Evolutionary conservation across 2,888 invertebrate genomes (phyloP).

Genomic region (Drosophila neotestacea): DNA sequence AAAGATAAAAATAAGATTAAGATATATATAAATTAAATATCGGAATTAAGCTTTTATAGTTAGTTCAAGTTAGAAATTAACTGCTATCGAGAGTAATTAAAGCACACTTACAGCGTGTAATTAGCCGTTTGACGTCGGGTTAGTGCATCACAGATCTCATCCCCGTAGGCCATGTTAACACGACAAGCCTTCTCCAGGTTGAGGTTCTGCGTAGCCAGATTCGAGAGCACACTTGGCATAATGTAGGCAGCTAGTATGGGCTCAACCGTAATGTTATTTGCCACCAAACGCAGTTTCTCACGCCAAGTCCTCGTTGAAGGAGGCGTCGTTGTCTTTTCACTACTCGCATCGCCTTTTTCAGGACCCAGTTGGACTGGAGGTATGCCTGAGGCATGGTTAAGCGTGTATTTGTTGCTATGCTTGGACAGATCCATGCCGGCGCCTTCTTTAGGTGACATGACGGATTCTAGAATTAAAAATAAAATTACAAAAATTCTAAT

Average conservation of each 20-base stretch:
- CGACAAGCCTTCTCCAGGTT: conserved; percentile 95
- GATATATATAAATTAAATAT: too few relatives aligned
- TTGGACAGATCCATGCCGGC: conserved; percentile 52
- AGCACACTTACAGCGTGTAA: conserved; percentile 85
- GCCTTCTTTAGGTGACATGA: conserved; percentile 70
- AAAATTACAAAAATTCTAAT: not conserved
- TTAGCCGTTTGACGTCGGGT: conserved; percentile 90
- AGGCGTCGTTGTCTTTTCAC: conserved; percentile 20
- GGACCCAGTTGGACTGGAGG: conserved; percentile 10
- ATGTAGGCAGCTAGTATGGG: conserved; percentile 88
- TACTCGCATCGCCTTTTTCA: conserved; percentile 32
- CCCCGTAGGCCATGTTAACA: conserved; percentile 91
- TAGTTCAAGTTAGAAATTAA: too few relatives aligned
- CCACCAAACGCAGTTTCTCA: conserved; percentile 86
- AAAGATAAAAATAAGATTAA: too few relatives aligned
- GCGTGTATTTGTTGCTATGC: conserved; percentile 60
- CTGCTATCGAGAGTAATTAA: not conserved
- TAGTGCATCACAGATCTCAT: conserved; percentile 91
- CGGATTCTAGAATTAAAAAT: not conserved
- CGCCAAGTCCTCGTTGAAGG: conserved; percentile 69
- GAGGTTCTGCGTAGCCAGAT: conserved; percentile 93
- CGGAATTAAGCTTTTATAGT: too few relatives aligned
- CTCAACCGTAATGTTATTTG: conserved; percentile 88
- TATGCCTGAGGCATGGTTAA: conserved; percentile 38
- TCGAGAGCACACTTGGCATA: conserved; percentile 89